Conservation (phyloP, 1,140 invertebrate species). For the Diachasmimorpha longicaudata region DNA sequence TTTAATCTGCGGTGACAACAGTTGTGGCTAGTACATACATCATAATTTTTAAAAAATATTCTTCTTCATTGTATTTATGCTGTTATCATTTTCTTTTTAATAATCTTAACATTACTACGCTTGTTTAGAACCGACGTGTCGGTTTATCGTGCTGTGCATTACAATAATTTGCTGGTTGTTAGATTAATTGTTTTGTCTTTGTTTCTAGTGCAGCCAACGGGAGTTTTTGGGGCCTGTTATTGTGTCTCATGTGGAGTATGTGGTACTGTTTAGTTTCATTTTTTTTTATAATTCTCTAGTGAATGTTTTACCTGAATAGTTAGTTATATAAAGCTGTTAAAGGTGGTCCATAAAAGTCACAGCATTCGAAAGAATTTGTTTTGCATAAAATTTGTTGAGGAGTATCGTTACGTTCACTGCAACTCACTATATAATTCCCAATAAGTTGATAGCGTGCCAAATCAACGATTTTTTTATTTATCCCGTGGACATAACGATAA, state of each 20-base stretch:
- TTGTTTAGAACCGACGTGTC: slow-evolving; percentile 24
- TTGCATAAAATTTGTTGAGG: slow-evolving; percentile 9
- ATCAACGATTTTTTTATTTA: slow-evolving; percentile 3
- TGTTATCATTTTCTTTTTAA: slow-evolving; percentile 8
- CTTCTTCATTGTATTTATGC: slow-evolving; percentile 3
- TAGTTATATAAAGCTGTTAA: slow-evolving; percentile 38
- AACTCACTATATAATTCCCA: not conserved
- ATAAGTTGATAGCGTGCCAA: not conserved
- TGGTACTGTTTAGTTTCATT: slow-evolving; percentile 7
- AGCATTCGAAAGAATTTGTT: slow-evolving; percentile 36
- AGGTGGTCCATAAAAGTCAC: slow-evolving; percentile 50
- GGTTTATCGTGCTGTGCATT: slow-evolving; percentile 43
- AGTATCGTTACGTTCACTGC: slow-evolving; percentile 13
- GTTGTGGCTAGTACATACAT: slow-evolving; percentile 50
- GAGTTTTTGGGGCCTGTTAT: slow-evolving; percentile 23
- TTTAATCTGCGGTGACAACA: slow-evolving; percentile 48
- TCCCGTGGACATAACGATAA: slow-evolving; percentile 1
- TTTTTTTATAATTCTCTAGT: slow-evolving; percentile 18
- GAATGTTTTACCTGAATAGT: slow-evolving; percentile 18
- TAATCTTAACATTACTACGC: slow-evolving; percentile 14
- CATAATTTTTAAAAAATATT: slow-evolving; percentile 2
- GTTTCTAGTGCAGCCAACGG: slow-evolving; percentile 27
- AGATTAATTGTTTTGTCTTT: slow-evolving; percentile 25
- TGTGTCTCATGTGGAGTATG: slow-evolving; percentile 22
- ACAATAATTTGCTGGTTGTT: slow-evolving; percentile 33